Base-by-base conservation (phyloP, 2,797 vertebrate genomes). In the Oophaga sylvatica region DNA sequence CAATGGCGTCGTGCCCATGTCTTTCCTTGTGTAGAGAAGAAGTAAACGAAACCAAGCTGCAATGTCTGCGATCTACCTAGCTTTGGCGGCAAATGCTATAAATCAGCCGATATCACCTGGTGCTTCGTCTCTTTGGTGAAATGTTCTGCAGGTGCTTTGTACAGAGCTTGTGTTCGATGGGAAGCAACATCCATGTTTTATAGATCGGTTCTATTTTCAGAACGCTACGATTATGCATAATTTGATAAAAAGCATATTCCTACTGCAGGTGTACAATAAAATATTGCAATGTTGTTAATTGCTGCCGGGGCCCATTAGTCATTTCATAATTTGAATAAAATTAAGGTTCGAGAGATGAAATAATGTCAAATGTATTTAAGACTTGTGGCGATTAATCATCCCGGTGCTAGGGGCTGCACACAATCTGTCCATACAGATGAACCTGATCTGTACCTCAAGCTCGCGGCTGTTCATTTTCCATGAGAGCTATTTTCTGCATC, bases 351-450 rank as follows among this genome's bases (percentile, higher is more conserved):
- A 53, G 67, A 35, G 67, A 56, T 62, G 82, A 84, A n/a, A 56
- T 62, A 22, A 84, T 62, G 68, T 75, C 56, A 84, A 22, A 60
- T 60, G 70, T 84, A 75, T 62, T 84, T 84, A 73, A 75, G 68
- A 35, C 67, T 83, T 35, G 8, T 22, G 65, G 65, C 26, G 45
- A 29, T 20, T 81, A 59, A 57, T 71, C 53, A 73, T 31, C 12
- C 13, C 53, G 26, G 82, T 15, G 53, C 82, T 70, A 26, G 29
- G 31, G 82, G 82, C 68, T 75, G 68, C 73, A 60, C n/a, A 84
- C 70, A 35, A 35, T 75, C 82, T 75, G 82, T 84, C 68, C 53
- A 41, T 75, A 75, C 13, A n/a, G n/a, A 84, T 84, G 68, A 84
- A 84, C 20, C 8, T 41, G 70, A 84, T 22, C 56, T 20, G 71